These are phyloP conservation scores for Porites lobata DNA, from an alignment of 92 coral and sea anemone genomes.

Conservation along the genomic window DNA sequence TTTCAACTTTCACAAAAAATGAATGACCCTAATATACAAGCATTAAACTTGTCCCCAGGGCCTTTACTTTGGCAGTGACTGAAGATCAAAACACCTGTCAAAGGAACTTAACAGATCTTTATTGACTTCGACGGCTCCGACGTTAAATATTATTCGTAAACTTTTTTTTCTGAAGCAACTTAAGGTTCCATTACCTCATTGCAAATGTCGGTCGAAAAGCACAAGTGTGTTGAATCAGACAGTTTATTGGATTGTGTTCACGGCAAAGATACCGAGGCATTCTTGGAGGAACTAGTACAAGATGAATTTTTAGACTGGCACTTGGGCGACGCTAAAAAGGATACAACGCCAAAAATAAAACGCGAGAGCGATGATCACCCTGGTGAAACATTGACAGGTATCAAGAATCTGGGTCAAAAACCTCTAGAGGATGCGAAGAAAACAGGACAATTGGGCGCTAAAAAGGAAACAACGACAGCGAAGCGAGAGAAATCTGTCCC, in stretches of 20 bases:
- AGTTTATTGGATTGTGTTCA: constrained; percentile 6
- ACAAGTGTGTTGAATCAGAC: background rate
- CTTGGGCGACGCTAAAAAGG: background rate
- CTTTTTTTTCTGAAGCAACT: no score
- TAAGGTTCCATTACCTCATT: background rate
- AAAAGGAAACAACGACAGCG: background rate
- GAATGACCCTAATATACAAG: no score
- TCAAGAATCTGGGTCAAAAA: background rate
- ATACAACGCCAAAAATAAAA: background rate
- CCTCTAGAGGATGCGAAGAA: no score
- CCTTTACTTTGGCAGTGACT: no score
- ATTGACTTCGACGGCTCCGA: no score
- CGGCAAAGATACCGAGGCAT: constrained; percentile 35
- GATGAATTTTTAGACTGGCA: constrained; percentile 38
- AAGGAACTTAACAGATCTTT: no score
- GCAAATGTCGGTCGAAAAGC: background rate
- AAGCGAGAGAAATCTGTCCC: background rate
- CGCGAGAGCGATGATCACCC: background rate
- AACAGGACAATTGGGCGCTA: no score
- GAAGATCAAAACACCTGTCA: no score
- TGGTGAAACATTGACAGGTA: background rate
- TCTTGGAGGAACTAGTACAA: constrained; percentile 14
- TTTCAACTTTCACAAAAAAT: no score
- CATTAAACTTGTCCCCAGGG: no score
- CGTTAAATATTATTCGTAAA: no score